Evolutionary conservation across 2,888 invertebrate species (phyloP), one percentile per base, ranked within the genome.

Genomic region (Ormyrus pomaceus): DNA sequence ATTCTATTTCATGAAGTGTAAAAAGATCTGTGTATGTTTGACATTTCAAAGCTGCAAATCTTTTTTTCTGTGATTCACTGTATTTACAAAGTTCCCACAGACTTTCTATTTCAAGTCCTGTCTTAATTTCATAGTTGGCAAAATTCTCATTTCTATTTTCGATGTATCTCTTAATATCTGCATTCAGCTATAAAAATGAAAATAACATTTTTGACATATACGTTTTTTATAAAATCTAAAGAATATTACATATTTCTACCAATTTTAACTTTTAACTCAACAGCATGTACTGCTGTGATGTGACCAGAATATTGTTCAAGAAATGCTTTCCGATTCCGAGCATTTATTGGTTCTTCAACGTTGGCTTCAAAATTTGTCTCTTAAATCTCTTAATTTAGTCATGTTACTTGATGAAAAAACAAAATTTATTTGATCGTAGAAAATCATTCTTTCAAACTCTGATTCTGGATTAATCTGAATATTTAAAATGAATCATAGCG

Each of bases 11-110:
- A 87, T 97, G 97, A 34, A 95, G 88, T 0, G 94, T 94, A 9
- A 98, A 91, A 0, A 97, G 91, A 89, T 98, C 97, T 0, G 95
- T 95, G 88, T 94, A 97, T 62, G 93, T 93, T 61, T 95, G 94
- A 84, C 93, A 93, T 85, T 92, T 91, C 86, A 94, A 95, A 82
- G 94, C 93, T 0, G 92, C 89, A 87, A 95, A 96, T 79, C 93
- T 91, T 34, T 92, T 92, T 7, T 93, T 92, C 83, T 95, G 93
- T 0, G 91, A 87, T 56, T 93, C 92, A 0, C 94, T 93, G 86
- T 94, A 95, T 89, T 95, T 94, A 71, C 96, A 95, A 82, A 93
- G 93, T 78, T 96, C 93, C 97, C 97, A 98, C 92, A 95, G 93
- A 9, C 93, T 90, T 74, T 91, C 90, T 56, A 98, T 92, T 87